Conservation (phyloP, 2,113 vertebrate genomes). For the Barbus barbus region DNA sequence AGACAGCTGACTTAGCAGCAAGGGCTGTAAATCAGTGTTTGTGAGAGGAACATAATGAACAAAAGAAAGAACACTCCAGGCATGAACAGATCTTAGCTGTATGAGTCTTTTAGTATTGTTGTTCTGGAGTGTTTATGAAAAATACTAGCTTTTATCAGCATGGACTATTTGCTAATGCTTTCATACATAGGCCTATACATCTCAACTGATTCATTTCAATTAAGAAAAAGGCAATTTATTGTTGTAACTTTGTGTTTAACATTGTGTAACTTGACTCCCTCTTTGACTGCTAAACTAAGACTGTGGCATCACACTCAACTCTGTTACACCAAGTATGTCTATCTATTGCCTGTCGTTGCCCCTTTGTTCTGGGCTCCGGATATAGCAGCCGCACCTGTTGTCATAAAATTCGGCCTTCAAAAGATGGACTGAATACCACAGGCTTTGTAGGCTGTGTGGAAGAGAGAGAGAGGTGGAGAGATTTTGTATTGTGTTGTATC, state of each 20-base stretch:
- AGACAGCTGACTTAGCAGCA: background rate
- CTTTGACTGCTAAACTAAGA: constrained; percentile 17
- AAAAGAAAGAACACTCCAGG: background rate
- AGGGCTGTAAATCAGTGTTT: constrained; percentile 6
- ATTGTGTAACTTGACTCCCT: background rate
- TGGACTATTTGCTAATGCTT: background rate
- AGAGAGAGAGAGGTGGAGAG: no score
- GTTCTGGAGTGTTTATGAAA: background rate
- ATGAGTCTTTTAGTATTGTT: background rate
- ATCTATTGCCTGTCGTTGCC: constrained; percentile 38
- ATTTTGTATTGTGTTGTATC: no score
- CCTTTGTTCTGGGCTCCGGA: constrained; percentile 35
- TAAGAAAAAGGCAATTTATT: background rate
- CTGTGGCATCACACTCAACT: background rate
- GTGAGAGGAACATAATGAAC: background rate
- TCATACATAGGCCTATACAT: no score
- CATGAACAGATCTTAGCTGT: background rate
- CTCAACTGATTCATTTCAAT: background rate
- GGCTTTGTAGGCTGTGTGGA: constrained; percentile 27
- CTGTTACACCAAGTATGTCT: constrained; percentile 11
- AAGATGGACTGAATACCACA: constrained; percentile 35
- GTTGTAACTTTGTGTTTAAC: no score
- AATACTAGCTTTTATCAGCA: background rate
- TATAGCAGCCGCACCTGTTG: constrained; percentile 60
- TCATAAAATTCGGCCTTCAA: constrained; percentile 47